phyloP scores from a whole-genome alignment of 2,888 invertebrate species.

The Adela reaumurella region DNA sequence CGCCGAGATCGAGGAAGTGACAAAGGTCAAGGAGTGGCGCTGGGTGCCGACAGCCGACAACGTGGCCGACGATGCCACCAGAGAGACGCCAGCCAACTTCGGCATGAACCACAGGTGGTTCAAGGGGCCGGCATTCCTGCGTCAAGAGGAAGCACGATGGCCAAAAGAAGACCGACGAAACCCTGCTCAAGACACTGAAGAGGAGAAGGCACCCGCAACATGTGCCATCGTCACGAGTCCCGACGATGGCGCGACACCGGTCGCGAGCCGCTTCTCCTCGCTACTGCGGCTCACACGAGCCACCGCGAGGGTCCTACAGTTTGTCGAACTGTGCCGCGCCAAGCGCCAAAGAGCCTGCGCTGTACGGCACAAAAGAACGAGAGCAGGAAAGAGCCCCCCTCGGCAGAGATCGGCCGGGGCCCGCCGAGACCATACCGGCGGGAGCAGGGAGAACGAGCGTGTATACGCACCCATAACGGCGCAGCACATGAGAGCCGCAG shows the following conservation, averaged over 20 bases:
- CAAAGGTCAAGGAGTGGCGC: slow-evolving; percentile 6
- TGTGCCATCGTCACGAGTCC: too few species aligned
- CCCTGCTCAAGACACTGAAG: neutral
- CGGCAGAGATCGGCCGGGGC: neutral
- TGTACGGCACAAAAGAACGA: neutral
- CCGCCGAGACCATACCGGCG: neutral
- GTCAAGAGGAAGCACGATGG: neutral
- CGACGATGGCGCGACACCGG: neutral
- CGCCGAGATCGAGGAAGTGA: slow-evolving; percentile 11
- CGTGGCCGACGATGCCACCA: slow-evolving; percentile 9
- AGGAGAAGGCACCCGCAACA: neutral
- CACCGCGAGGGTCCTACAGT: neutral
- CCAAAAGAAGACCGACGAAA: slow-evolving; percentile 3
- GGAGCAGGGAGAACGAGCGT: neutral
- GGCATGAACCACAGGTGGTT: slow-evolving; percentile 4
- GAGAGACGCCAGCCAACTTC: neutral
- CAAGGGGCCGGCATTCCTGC: slow-evolving; percentile 8
- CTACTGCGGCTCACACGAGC: neutral
- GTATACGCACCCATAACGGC: neutral
- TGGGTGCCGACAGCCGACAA: slow-evolving; percentile 7
- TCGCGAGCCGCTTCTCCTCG: neutral
- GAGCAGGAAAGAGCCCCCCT: neutral
- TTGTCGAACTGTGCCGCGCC: neutral
- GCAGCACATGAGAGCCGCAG: neutral
- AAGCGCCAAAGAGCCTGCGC: neutral